phyloP scores from a whole-genome alignment of 2,888 invertebrate genomes.

The Eucriotettix oculatus region DNA sequence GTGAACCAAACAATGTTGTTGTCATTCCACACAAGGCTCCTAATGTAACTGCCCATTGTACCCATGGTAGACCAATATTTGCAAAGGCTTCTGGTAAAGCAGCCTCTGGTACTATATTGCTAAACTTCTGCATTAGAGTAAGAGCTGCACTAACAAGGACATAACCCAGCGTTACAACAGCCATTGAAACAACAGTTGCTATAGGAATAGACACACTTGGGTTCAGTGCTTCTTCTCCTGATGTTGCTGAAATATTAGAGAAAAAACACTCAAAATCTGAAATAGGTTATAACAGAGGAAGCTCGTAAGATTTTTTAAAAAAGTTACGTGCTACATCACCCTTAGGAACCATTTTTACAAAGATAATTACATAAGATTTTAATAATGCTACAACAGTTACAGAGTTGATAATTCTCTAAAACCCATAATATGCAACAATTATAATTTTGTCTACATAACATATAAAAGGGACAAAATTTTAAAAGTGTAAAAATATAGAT shows the following conservation, averaged over 20 bases:
- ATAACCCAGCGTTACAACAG: constrained; percentile 62
- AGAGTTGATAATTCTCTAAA: too few species aligned
- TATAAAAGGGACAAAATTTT: too few species aligned
- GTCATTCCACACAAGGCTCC: constrained; percentile 89
- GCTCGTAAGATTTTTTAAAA: too few species aligned
- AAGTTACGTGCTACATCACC: too few species aligned
- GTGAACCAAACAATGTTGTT: constrained; percentile 67
- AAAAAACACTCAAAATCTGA: too few species aligned
- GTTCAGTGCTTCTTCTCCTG: constrained; percentile 71
- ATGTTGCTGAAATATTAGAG: constrained; percentile 38
- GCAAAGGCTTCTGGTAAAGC: constrained; percentile 69
- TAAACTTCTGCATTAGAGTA: constrained; percentile 66
- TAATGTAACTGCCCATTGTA: constrained; percentile 64
- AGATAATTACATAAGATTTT: too few species aligned
- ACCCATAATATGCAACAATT: too few species aligned
- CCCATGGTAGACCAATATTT: constrained; percentile 59
- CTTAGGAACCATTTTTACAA: too few species aligned
- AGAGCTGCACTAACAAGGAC: constrained; percentile 66
- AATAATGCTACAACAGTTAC: too few species aligned
- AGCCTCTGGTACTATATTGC: constrained; percentile 35
- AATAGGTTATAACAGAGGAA: too few species aligned
- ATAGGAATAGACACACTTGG: constrained; percentile 66
- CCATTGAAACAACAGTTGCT: constrained; percentile 67
- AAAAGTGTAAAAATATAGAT: too few species aligned
- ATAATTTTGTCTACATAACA: too few species aligned